Base-by-base conservation (phyloP, 1,140 invertebrate species). In the Gonioctena quinquepunctata region DNA sequence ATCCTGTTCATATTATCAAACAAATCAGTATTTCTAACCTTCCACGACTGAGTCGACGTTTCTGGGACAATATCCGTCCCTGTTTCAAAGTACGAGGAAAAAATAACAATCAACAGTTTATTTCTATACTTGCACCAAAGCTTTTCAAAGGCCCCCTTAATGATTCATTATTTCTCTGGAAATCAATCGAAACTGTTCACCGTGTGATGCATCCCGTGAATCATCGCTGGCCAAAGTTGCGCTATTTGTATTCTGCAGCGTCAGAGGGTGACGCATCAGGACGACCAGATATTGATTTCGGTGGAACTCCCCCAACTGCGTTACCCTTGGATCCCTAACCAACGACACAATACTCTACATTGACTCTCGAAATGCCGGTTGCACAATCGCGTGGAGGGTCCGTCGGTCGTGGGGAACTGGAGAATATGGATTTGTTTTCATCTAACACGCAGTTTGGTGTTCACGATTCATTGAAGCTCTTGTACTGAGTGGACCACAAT, bases 291-390 rank as follows among this genome's bases (percentile, higher is more conserved):
- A 75, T 75, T 75, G 73, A 75, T 72, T 71, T 68, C 28, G 66
- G 52, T n/a, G 61, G 62, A 50, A 42, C 64, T 72, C 73, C 73
- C 73, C 66, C 54, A 60, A 57, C 66, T 60, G 54, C 22, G 25
- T 63, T 63, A 59, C 57, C 57, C 33, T 52, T 42, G 8, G 48
- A 68, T 66, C 63, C 75, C 70, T 76, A 76, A 76, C 75, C 75
- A 74, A 50, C 75, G 75, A 76, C 75, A 76, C 75, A 72, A 70
- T 76, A 70, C 72, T 74, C 75, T 70, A 76, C 73, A 76, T 76
- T 76, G 72, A 66, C 33, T 13, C 33, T 42, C 33, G 7, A 42
- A 42, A 42, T 42, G 61, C 69, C 62, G 16, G 54, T 57, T 21
- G 54, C 54, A n/a, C 54, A 62, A 33, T 26, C 60, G 6, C 57